Base-by-base conservation (phyloP, 2,888 invertebrate genomes). In the Andrena haemorrhoa region DNA sequence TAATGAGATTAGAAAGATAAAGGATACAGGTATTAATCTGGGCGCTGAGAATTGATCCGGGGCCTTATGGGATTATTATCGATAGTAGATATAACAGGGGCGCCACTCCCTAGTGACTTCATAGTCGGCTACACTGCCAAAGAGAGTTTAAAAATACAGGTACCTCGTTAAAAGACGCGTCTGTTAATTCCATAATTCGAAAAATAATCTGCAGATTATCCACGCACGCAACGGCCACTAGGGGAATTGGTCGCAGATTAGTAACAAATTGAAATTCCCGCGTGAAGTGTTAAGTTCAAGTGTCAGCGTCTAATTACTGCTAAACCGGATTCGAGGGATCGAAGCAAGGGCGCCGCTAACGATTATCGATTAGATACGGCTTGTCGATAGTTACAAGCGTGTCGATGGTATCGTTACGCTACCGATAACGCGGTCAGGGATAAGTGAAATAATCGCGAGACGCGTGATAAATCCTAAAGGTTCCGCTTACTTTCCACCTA, bases 301-400 rank as follows among this genome's bases (percentile, higher is more conserved):
- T 12, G 29, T 53, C 53, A 49, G 47, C 33, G 33, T n/a, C 47
- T 63, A 47, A 71, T 53, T 49, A 71, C 63, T 10, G 3, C 12
- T n/a, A 16, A 61, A 60, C 49, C 7, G 35, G 35, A 70, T 68
- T 29, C 12, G 0, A 10, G 8, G 29, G 31, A 72, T 75, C 53
- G 10, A 41, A 29, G 58, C 29, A 29, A 16, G 6, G 58, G 26
- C 12, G 31, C 31, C n/a, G 1, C 31, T 26, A 26, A 6, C n/a
- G 60, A 26, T 60, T 60, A 60, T 33, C 60, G 60, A 60, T 61
- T 61, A 61, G 33, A 61, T 56, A 26, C 23, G n/a, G 53, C 56
- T 26, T 12, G 23, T 56, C 56, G 56, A 23, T 61, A 61, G 20
- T 35, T 20, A n/a, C 20, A 33, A 33, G 23, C 56, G 10, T 20